phyloP scores from a whole-genome alignment of 2,113 vertebrate species.

The Hymenochirus boettgeri region DNA sequence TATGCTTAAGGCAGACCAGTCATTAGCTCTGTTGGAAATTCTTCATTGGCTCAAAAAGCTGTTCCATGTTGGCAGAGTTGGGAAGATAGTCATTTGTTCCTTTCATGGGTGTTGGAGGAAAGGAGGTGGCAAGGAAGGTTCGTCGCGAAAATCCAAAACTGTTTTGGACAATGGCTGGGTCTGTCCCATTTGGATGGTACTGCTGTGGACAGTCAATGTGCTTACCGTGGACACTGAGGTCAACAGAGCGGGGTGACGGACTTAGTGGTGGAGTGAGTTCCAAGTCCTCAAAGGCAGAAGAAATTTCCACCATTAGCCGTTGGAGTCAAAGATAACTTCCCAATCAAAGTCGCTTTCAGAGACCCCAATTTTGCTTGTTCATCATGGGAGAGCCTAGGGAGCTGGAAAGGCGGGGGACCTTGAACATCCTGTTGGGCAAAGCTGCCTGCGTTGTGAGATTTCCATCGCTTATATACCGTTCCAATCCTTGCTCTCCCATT shows the following conservation, averaged over 20 bases:
- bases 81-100: conserved; percentile 72
- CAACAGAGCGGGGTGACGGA: conserved; percentile 58
- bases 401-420: conserved; percentile 61
- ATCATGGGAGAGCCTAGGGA: conserved; percentile 71
- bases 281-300: conserved; percentile 61
- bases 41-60: conserved; percentile 72
- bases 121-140: conserved; percentile 82
- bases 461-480: conserved; percentile 51
- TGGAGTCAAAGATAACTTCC: conserved; percentile 82
- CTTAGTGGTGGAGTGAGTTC: conserved; percentile 70
- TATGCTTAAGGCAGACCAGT: conserved; percentile 70
- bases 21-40: conserved; percentile 61
- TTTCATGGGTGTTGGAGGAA: conserved; percentile 86
- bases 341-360: conserved; percentile 90
- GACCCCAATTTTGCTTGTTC: conserved; percentile 78
- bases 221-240: conserved; percentile 64
- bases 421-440: conserved; percentile 59
- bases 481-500: too few species aligned
- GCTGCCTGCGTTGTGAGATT: conserved; percentile 71
- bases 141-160: conserved; percentile 78
- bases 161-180: conserved; percentile 53
- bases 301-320: conserved; percentile 69
- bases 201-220: conserved; percentile 56
- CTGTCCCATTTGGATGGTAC: conserved; percentile 52
- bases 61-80: conserved; percentile 67